Evolutionary conservation across 2,113 vertebrate genomes (phyloP), one percentile per base, ranked within the genome.

Genomic region (Hippocampus comes): DNA sequence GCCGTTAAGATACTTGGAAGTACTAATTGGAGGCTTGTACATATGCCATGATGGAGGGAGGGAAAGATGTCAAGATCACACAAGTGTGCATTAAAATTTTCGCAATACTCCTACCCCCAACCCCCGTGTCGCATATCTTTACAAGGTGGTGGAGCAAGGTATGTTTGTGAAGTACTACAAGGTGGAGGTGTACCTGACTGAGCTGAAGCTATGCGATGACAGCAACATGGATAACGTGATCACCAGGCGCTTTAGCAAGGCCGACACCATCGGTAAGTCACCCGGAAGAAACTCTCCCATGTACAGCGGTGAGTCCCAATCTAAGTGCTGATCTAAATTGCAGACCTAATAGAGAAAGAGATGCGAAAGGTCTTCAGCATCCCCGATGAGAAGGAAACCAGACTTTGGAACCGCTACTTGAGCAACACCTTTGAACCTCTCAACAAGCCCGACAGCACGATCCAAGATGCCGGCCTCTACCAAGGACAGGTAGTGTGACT

Each of bases 131-230:
- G 0, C 34, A 38, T 38, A 65, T 8, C 78, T 53, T 3, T 4
- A 7, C 30, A 88, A 98, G 96, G 96, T 99, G 68, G 95, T 99
- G 82, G 97, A 99, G 89, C 96, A 99, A 93, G 97, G 96, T 89
- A 99, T 99, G 97, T 99, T 98, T 91, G 96, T 99, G 84, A 99
- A 99, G 87, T 96, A 99, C 92, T 99, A 96, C 92, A 99, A 99
- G 91, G 97, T 99, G 85, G 97, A 99, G 91, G 97, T 99, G 15
- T 99, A 99, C 90, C 93, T 99, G 86, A 99, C 97, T 14, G 96
- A 99, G 92, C 84, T 99, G 85, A 98, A 97, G 87, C 94, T 99
- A 48, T 99, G 97, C 89, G 96, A 99, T 88, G 97, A 99, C 92
- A 93, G 95, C 89, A 95, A 98, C 85, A 96, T 98, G 94, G 97